Conservation (phyloP, 2,797 vertebrate genomes). For the Ctenopoma multispine region DNA sequence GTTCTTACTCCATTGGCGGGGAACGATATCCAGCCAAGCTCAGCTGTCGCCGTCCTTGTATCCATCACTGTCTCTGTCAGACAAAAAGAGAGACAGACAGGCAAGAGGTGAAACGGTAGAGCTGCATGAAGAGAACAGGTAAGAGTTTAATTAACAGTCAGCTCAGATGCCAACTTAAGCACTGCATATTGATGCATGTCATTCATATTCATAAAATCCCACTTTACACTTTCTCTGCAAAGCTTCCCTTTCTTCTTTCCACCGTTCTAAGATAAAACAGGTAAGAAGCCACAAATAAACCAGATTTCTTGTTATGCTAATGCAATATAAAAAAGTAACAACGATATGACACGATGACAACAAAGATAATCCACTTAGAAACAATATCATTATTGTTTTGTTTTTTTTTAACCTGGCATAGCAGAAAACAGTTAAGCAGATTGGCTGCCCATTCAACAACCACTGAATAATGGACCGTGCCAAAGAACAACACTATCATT, state of each 20-base stretch:
- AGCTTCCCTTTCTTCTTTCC: conserved; percentile 1
- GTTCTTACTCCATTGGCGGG: conserved; percentile 88
- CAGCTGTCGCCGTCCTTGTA: conserved; percentile 87
- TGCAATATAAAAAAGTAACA: conserved; percentile 13
- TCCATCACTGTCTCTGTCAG: conserved; percentile 88
- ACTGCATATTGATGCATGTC: conserved; percentile 36
- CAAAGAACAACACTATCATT: background rate
- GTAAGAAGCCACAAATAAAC: conserved; percentile 21
- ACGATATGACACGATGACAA: conserved; percentile 3
- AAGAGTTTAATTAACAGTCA: conserved; percentile 58
- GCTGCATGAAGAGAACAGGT: conserved; percentile 43
- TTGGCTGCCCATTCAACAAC: background rate
- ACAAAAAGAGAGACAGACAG: conserved; percentile 80
- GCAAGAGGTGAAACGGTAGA: conserved; percentile 34
- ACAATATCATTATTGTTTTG: background rate
- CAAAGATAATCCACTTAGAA: conserved; percentile 10
- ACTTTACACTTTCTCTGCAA: conserved; percentile 29
- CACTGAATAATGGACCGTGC: background rate
- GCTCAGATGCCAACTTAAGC: conserved; percentile 38
- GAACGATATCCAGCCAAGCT: conserved; percentile 89
- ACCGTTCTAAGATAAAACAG: conserved; percentile 6
- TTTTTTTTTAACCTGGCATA: background rate
- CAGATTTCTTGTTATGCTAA: conserved; percentile 14
- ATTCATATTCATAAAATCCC: conserved; percentile 51
- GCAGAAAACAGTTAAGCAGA: conserved; percentile 14